Evolutionary conservation across 1,140 invertebrate genomes (phyloP), one percentile per base, ranked within the genome.

Genomic region (Bombus cullumanus): DNA sequence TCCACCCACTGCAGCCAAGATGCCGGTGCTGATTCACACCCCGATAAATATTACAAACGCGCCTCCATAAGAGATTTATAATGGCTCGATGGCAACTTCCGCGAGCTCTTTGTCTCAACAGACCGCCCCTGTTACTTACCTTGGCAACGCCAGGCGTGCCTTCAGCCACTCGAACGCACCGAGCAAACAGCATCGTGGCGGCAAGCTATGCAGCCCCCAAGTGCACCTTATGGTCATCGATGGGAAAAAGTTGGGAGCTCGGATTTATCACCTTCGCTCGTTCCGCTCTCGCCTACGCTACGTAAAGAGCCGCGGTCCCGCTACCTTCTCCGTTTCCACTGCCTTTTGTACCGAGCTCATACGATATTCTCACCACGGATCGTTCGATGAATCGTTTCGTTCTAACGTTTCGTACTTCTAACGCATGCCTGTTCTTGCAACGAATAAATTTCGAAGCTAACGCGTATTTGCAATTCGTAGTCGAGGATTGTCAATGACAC

Each of bases 181-280:
- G 13, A 22, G 41, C 41, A 28, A 10, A 64, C n/a, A 68, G 12
- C 37, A 25, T 8, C 64, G 64, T 76, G 84, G 83, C 87, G 83
- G 77, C 47, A 82, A 89, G 83, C 78, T 82, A 88, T 89, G 77
- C 73, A 31, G 62, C 39, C 57, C 34, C 31, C 47, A 34, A 25
- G 69, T 53, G 76, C 53, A 69, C 84, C 76, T 68, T 59, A 13
- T 53, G 62, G 73, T 64, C 39, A 25, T n/a, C 15, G 15, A 43
- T 69, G 47, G 22, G 57, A 78, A 86, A 82, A 83, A 83, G 31
- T 8, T 41, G 28, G n/a, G 68, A 73, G 37, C 57, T 81, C 41
- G 53, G 88, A 89, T 89, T 89, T 89, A 89, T 89, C 83, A 89
- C 37, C 87, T 66, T 15, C 28, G 68, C 53, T 34, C 53, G 34